These are phyloP conservation scores for Gambusia holbrooki DNA, from an alignment of 2,113 vertebrate genomes.

Conservation along the genomic window DNA sequence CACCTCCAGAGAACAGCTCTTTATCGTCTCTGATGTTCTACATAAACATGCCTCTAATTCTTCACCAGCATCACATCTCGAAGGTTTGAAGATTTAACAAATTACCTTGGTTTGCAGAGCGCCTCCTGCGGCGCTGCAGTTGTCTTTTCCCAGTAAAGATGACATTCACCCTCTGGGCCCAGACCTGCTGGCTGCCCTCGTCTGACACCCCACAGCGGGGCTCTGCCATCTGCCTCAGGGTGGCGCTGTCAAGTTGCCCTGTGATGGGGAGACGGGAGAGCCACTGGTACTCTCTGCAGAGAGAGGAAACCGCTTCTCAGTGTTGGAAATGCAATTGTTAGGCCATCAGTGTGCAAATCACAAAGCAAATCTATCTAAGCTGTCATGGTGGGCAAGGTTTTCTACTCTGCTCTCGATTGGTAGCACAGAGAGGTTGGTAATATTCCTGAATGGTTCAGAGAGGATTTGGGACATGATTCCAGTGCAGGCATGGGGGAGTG, in stretches of 20 bases:
- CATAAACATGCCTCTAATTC: background rate
- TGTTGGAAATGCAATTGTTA: background rate
- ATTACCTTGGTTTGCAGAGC: constrained; percentile 79
- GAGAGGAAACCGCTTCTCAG: constrained; percentile 2
- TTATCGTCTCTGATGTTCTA: background rate
- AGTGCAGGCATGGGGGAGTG: constrained; percentile 46
- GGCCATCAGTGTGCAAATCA: background rate
- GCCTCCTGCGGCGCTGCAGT: constrained; percentile 70
- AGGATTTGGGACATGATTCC: constrained; percentile 54
- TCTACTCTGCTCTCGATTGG: constrained; percentile 8
- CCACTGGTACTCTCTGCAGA: constrained; percentile 79
- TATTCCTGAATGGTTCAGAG: constrained; percentile 61
- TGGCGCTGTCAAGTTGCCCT: constrained; percentile 84
- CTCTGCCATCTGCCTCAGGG: constrained; percentile 86
- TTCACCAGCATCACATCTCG: background rate
- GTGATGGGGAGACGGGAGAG: constrained; percentile 85
- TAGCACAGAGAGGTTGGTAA: constrained; percentile 39
- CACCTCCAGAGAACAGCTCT: background rate
- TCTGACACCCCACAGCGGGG: constrained; percentile 89
- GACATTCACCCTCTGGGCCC: constrained; percentile 68
- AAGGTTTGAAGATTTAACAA: background rate
- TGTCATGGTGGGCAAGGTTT: too few relatives aligned
- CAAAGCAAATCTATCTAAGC: background rate
- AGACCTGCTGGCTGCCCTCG: constrained; percentile 65
- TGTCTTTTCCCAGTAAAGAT: constrained; percentile 50